Conservation (phyloP, 2,888 invertebrate genomes). For the Leptinotarsa tumamoca region DNA sequence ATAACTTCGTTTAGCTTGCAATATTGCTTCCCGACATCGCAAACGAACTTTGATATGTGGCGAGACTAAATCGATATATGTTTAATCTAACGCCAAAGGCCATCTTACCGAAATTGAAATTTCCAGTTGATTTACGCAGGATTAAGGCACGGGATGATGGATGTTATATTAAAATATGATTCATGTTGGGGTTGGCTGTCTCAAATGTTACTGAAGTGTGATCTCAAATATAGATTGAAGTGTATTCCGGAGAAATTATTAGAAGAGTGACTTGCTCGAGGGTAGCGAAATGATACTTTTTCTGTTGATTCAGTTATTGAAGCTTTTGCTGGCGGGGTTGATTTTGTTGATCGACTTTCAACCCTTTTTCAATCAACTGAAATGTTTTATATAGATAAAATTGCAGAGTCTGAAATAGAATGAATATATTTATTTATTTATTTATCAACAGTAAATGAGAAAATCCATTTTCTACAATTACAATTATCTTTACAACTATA, state of each 20-base stretch:
- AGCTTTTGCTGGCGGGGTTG: background rate
- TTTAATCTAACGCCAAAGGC: slow-evolving; percentile 10
- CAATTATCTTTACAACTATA: no score
- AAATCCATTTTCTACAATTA: no score
- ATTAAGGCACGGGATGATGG: slow-evolving; percentile 13
- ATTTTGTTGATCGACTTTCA: background rate
- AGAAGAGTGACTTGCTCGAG: background rate
- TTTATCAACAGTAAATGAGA: no score
- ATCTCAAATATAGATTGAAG: background rate
- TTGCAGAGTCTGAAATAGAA: no score
- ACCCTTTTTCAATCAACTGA: no score
- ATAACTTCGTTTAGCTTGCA: slow-evolving; percentile 22
- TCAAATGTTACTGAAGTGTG: background rate
- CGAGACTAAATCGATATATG: slow-evolving; percentile 25
- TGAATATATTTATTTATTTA: no score
- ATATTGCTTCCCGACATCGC: slow-evolving; percentile 16
- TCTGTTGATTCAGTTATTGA: background rate
- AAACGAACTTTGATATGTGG: slow-evolving; percentile 21
- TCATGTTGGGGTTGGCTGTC: slow-evolving; percentile 15
- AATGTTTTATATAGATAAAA: no score
- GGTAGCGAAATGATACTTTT: background rate
- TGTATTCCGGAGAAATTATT: background rate
- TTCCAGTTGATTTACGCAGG: slow-evolving; percentile 20
- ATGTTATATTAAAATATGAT: slow-evolving; percentile 16
- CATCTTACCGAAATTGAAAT: slow-evolving; percentile 25